Conservation (phyloP, 1,140 invertebrate species). For the Battus philenor region DNA sequence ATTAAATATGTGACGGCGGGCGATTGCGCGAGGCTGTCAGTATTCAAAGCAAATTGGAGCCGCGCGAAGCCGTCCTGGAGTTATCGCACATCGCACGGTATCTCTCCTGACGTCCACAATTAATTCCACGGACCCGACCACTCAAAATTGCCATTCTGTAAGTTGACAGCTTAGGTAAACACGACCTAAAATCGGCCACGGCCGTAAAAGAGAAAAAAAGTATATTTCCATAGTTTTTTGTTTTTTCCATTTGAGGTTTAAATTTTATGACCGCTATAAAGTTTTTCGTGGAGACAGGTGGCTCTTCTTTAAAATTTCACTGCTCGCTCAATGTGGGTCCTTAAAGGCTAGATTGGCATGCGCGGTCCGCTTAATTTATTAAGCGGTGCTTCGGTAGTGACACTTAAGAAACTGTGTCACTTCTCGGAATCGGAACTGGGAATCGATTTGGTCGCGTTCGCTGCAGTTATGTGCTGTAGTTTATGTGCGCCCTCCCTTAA, state of each 20-base stretch:
- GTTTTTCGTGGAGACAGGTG: constrained; percentile 74
- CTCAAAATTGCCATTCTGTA: constrained; percentile 72
- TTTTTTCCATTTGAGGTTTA: constrained; percentile 70
- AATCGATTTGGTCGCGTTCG: constrained; percentile 70
- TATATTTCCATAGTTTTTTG: constrained; percentile 52
- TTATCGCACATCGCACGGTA: constrained; percentile 69
- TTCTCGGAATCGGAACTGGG: constrained; percentile 72
- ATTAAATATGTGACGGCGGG: constrained; percentile 42
- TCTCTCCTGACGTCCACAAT: constrained; percentile 66
- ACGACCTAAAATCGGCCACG: constrained; percentile 68
- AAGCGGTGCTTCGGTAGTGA: constrained; percentile 68
- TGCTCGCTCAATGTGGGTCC: constrained; percentile 36
- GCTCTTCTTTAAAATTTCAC: constrained; percentile 72
- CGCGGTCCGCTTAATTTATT: constrained; percentile 64
- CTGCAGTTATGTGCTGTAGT: constrained; percentile 63
- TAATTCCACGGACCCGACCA: constrained; percentile 63
- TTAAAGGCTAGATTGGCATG: constrained; percentile 65
- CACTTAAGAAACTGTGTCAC: constrained; percentile 72
- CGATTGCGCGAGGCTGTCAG: constrained; percentile 49
- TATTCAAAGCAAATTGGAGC: constrained; percentile 53
- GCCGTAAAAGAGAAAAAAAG: constrained; percentile 61
- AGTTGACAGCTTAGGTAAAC: constrained; percentile 75
- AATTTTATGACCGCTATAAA: constrained; percentile 73
- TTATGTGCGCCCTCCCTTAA: constrained; percentile 45
- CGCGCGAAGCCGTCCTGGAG: constrained; percentile 39